Evolutionary conservation across 2,797 vertebrate genomes (phyloP).

Genomic region (Melanotaenia boesemani): DNA sequence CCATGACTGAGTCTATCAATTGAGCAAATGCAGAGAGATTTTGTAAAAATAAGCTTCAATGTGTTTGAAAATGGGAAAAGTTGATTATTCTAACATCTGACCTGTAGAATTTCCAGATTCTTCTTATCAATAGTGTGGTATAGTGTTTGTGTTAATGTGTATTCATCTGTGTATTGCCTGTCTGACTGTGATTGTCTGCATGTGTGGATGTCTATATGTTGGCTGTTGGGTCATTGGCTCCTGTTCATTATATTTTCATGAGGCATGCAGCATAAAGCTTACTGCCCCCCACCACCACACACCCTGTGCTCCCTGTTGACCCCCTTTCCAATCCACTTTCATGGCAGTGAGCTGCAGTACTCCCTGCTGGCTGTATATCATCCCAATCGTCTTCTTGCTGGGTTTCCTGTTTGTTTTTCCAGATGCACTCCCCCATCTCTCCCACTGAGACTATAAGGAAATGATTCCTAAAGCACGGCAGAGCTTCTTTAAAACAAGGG

Average conservation of each 20-base stretch:
- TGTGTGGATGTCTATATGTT: slow-evolving; percentile 42
- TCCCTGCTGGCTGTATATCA: slow-evolving; percentile 77
- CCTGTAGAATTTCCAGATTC: slow-evolving; percentile 14
- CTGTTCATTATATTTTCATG: slow-evolving; percentile 84
- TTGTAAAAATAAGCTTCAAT: background rate
- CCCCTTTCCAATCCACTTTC: slow-evolving; percentile 65
- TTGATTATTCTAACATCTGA: background rate
- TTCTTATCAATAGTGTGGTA: background rate
- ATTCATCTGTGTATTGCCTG: slow-evolving; percentile 3
- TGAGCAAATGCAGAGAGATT: background rate
- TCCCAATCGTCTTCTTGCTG: slow-evolving; percentile 67
- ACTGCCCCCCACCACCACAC: slow-evolving; percentile 28
- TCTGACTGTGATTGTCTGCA: slow-evolving; percentile 4
- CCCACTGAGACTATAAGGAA: slow-evolving; percentile 75
- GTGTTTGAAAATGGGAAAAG: background rate
- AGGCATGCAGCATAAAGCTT: slow-evolving; percentile 75
- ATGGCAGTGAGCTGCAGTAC: slow-evolving; percentile 55
- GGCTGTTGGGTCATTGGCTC: slow-evolving; percentile 58
- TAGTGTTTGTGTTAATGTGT: slow-evolving; percentile 2
- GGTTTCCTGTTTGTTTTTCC: slow-evolving; percentile 84
- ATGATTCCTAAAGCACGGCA: slow-evolving; percentile 61
- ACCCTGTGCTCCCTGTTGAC: slow-evolving; percentile 50
- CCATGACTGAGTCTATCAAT: background rate
- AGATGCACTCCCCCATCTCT: slow-evolving; percentile 74
- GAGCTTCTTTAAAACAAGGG: slow-evolving; percentile 53